These are phyloP conservation scores for Chelon auratus DNA, from an alignment of 2,797 vertebrate species.

Conservation along the genomic window DNA sequence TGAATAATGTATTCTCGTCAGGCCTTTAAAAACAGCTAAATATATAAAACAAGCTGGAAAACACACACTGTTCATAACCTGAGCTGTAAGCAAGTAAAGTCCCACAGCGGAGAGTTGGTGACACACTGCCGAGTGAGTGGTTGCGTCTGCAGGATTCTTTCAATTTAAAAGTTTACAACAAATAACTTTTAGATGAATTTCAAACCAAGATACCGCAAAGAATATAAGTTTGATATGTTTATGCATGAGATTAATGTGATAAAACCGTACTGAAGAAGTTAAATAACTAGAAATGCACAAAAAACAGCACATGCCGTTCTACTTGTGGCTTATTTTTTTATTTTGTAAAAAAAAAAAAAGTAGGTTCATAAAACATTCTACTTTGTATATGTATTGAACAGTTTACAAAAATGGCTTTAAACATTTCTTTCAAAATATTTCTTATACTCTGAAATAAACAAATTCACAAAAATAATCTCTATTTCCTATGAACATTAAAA, in stretches of 20 bases:
- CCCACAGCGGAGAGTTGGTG: background rate
- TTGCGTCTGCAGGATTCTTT: background rate
- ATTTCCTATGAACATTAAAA: constrained; percentile 93
- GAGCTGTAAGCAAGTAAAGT: background rate
- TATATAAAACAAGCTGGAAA: too few species aligned
- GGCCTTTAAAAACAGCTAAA: too few species aligned
- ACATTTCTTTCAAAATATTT: constrained; percentile 91
- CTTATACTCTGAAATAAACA: constrained; percentile 93
- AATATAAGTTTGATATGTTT: background rate
- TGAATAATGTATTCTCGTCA: background rate
- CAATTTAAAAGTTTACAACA: background rate
- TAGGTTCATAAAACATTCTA: constrained; percentile 89
- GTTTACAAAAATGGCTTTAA: constrained; percentile 92
- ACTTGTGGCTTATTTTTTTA: constrained; percentile 68
- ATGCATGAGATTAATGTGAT: background rate
- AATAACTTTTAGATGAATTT: background rate
- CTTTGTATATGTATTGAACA: constrained; percentile 88
- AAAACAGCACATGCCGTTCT: constrained; percentile 25
- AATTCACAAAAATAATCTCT: constrained; percentile 97
- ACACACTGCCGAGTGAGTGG: background rate
- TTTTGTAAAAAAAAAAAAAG: constrained; percentile 84
- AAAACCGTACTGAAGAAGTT: background rate
- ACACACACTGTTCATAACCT: too few species aligned
- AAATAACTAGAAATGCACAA: background rate
- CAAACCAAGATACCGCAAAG: background rate